phyloP scores from a whole-genome alignment of 2,888 invertebrate genomes.

The Drosophila quasianomalipes region DNA sequence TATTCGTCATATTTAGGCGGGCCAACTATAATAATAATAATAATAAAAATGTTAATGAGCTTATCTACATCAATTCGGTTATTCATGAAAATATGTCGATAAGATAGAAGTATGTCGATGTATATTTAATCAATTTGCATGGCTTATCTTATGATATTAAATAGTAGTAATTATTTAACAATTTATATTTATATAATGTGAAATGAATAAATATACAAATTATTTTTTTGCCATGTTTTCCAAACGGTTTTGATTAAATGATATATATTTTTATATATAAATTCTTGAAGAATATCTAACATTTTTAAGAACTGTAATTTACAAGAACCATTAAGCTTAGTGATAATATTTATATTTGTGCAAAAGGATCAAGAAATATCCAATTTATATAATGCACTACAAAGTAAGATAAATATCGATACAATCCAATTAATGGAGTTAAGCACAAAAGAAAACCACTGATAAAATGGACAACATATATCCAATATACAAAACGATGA shows the following conservation, averaged over 20 bases:
- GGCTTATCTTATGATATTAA: not conserved
- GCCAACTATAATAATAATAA: not conserved
- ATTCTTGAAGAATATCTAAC: not conserved
- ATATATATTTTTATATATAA: not conserved
- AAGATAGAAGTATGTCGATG: not conserved
- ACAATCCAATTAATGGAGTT: not conserved
- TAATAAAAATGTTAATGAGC: not conserved
- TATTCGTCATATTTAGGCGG: no score
- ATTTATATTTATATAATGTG: not conserved
- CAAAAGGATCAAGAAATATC: no score
- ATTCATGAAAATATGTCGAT: not conserved
- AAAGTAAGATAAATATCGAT: not conserved
- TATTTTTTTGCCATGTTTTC: not conserved
- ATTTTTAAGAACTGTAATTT: not conserved
- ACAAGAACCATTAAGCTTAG: not conserved
- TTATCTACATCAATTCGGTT: not conserved
- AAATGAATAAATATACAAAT: not conserved
- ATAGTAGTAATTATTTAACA: not conserved
- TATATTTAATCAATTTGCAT: not conserved
- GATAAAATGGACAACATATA: not conserved
- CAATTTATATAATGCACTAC: no score
- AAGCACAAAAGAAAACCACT: not conserved
- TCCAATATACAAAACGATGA: not conserved
- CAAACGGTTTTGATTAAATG: no score
- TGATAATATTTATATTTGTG: not conserved